Conservation (phyloP, 2,888 invertebrate species). For the Amiota mariae region DNA sequence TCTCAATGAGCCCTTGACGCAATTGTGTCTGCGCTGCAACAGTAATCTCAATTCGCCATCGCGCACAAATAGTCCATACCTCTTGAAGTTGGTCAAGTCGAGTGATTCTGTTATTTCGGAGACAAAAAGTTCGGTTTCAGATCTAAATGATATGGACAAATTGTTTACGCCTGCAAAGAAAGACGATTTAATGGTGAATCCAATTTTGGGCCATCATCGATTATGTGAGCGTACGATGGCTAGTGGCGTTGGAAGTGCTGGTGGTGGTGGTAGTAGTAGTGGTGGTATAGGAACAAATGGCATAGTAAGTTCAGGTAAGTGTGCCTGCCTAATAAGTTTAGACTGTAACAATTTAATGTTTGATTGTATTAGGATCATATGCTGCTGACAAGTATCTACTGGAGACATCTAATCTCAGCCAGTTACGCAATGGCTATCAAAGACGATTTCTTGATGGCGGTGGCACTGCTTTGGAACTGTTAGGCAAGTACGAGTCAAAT, state of each 20-base stretch:
- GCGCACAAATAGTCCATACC: conserved; percentile 72
- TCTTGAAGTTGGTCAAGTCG: conserved; percentile 73
- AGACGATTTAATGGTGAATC: conserved; percentile 74
- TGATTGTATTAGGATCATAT: conserved; percentile 53
- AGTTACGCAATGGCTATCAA: conserved; percentile 56
- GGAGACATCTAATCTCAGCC: conserved; percentile 59
- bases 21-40: conserved; percentile 79
- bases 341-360: neutral
- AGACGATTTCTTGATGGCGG: conserved; percentile 67
- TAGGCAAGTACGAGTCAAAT: conserved; percentile 55
- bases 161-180: conserved; percentile 72
- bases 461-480: conserved; percentile 65
- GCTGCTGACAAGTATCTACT: conserved; percentile 62
- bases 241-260: conserved; percentile 17
- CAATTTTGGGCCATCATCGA: conserved; percentile 77
- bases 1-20: conserved; percentile 61
- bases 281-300: conserved; percentile 30
- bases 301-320: conserved; percentile 37
- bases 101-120: conserved; percentile 74
- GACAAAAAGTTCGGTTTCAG: conserved; percentile 73
- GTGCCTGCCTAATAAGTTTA: no score
- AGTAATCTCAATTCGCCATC: conserved; percentile 75
- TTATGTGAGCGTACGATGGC: conserved; percentile 75
- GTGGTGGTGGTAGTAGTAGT: conserved; percentile 18
- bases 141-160: conserved; percentile 71